Evolutionary conservation across 2,888 invertebrate genomes (phyloP).

Genomic region (Amphipyra tragopoginis): DNA sequence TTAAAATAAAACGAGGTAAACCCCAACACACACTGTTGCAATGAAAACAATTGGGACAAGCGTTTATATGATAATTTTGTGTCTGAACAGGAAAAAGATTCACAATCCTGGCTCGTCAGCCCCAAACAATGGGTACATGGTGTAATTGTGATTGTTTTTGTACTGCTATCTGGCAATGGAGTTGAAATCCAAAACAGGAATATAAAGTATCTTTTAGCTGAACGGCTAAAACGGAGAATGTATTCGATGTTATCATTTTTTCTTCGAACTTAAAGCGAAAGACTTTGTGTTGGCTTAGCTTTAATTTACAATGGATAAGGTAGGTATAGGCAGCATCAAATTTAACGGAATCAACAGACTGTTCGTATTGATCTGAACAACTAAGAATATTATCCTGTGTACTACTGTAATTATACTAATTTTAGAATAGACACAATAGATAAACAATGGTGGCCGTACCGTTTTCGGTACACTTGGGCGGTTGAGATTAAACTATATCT

Average conservation of each 20-base stretch:
- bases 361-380: too few species aligned
- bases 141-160: slow-evolving; percentile 27
- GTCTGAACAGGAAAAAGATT: slow-evolving; percentile 18
- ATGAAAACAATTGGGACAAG: slow-evolving; percentile 29
- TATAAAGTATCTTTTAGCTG: slow-evolving; percentile 1
- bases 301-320: too few species aligned
- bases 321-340: too few species aligned
- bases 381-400: too few species aligned
- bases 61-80: slow-evolving; percentile 40
- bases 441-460: too few species aligned
- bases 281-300: neutral
- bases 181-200: slow-evolving; percentile 11
- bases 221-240: neutral
- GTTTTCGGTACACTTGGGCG: too few species aligned
- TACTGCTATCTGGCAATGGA: neutral
- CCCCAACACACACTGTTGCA: slow-evolving; percentile 24
- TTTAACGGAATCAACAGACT: too few species aligned
- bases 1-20: slow-evolving; percentile 28
- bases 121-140: slow-evolving; percentile 15
- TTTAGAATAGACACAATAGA: too few species aligned
- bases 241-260: neutral
- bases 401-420: too few species aligned
- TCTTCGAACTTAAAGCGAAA: neutral
- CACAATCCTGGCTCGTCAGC: slow-evolving; percentile 23
- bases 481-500: too few species aligned